Percentiles rank a stretch among this genome's conserved stretches.
Conservation (phyloP, 2,797 vertebrate species). For the Micromesistius poutassou region DNA sequence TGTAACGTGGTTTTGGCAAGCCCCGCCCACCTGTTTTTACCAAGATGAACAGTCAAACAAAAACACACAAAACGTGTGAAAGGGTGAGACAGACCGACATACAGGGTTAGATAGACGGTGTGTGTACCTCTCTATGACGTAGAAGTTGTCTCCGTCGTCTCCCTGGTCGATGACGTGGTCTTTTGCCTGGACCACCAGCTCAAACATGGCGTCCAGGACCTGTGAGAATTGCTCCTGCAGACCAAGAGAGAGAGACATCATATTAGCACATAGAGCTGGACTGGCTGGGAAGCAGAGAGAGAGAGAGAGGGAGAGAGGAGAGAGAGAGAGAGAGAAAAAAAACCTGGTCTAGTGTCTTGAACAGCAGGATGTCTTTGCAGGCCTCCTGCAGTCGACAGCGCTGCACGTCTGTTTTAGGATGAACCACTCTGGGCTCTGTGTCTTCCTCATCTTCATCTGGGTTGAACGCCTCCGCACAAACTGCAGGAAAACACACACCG, state of each 20-base stretch:
- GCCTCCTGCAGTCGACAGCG: conserved; percentile 94
- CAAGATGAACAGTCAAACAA: too few species aligned
- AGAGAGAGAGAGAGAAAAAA: too few species aligned
- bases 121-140: conserved; percentile 89
- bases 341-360: conserved; percentile 84
- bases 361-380: conserved; percentile 94
- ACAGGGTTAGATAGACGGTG: neutral
- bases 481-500: conserved; percentile 59
- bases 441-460: conserved; percentile 98
- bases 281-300: neutral
- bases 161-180: conserved; percentile 98
- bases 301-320: too few species aligned
- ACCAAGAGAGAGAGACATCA: neutral
- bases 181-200: conserved; percentile 82
- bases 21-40: too few species aligned
- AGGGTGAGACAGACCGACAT: too few species aligned
- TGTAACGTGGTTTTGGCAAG: too few species aligned
- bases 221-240: conserved; percentile 92
- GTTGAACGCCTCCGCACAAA: conserved; percentile 95
- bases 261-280: neutral
- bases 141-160: conserved; percentile 98
- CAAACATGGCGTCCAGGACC: conserved; percentile 98
- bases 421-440: conserved; percentile 89
- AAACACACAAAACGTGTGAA: too few species aligned
- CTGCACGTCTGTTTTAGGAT: conserved; percentile 97